phyloP scores from a whole-genome alignment of 1,140 invertebrate genomes.

The Caerostris extrusa region DNA sequence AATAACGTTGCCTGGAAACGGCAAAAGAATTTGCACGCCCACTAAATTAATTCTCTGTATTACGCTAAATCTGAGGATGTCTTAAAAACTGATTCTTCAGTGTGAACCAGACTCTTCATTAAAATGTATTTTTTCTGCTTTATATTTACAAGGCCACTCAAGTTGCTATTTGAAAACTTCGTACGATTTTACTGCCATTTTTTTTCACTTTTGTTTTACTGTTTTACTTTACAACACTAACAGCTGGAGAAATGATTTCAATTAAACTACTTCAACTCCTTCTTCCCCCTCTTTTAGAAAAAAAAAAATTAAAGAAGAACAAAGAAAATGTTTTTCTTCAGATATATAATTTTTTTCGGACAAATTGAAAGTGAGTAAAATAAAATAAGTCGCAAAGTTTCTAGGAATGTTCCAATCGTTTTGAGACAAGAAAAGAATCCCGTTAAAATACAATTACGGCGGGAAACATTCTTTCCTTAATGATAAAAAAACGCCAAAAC shows the following conservation, averaged over 20 bases:
- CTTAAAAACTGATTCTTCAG: not conserved
- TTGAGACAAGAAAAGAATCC: constrained; percentile 44
- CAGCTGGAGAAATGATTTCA: constrained; percentile 67
- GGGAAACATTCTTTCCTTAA: constrained; percentile 57
- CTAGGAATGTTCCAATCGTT: constrained; percentile 34
- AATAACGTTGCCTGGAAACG: constrained; percentile 22
- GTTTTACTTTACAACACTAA: not conserved
- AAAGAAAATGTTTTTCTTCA: constrained; percentile 49
- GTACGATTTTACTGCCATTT: not conserved
- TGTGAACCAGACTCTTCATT: constrained; percentile 48
- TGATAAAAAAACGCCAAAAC: constrained; percentile 47
- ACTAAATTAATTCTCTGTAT: constrained; percentile 55
- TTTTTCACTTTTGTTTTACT: not conserved
- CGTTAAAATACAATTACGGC: constrained; percentile 64
- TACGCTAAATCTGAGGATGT: constrained; percentile 39
- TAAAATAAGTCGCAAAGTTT: constrained; percentile 60
- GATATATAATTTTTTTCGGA: not conserved
- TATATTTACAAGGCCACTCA: constrained; percentile 64
- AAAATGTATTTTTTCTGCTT: constrained; percentile 48
- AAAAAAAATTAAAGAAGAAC: not conserved
- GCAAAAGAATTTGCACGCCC: constrained; percentile 63
- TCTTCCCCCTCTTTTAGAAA: not conserved
- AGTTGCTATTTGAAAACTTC: constrained; percentile 15
- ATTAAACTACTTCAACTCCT: constrained; percentile 27
- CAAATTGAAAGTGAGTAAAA: constrained; percentile 64